These are phyloP conservation scores for Engystomops pustulosus DNA, from an alignment of 2,113 vertebrate species.

Conservation along the genomic window DNA sequence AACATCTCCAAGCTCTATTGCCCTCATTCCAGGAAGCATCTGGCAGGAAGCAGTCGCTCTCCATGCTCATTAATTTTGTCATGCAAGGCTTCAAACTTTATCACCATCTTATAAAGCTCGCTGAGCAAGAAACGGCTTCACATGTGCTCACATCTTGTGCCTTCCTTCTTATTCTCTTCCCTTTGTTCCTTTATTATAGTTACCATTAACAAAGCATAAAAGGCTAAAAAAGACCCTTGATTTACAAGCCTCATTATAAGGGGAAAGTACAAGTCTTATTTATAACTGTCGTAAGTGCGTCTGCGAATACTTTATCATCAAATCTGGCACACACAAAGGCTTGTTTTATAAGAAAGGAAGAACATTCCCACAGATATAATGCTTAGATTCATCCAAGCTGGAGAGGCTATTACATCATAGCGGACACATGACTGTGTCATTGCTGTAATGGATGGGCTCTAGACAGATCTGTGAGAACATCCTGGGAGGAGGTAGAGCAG, in stretches of 20 bases:
- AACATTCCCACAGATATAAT: constrained; percentile 45
- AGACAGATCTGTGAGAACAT: constrained; percentile 41
- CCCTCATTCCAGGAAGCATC: constrained; percentile 52
- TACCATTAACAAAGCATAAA: constrained; percentile 27
- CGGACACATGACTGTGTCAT: constrained; percentile 14
- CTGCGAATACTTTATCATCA: constrained; percentile 34
- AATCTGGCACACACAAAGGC: constrained; percentile 47
- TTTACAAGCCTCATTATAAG: constrained; percentile 48
- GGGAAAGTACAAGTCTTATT: constrained; percentile 16
- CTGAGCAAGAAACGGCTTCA: constrained; percentile 52
- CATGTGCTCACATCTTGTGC: constrained; percentile 29
- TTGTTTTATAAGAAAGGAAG: constrained; percentile 25
- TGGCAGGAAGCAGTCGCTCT: constrained; percentile 56
- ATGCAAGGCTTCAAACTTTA: constrained; percentile 44
- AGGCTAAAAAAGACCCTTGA: constrained; percentile 7
- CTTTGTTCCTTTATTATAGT: constrained; percentile 44
- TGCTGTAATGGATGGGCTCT: background rate
- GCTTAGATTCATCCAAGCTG: constrained; percentile 25
- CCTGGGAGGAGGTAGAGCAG: constrained; percentile 21
- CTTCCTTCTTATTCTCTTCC: constrained; percentile 32
- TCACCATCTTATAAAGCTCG: constrained; percentile 31
- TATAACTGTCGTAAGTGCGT: constrained; percentile 23
- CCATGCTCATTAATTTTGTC: constrained; percentile 58
- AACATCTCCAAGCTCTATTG: constrained; percentile 40
- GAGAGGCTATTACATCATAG: constrained; percentile 46